Evolutionary conservation across 2,113 vertebrate genomes (phyloP), one percentile per base, ranked within the genome.

Genomic region (Coptodon rendalli): DNA sequence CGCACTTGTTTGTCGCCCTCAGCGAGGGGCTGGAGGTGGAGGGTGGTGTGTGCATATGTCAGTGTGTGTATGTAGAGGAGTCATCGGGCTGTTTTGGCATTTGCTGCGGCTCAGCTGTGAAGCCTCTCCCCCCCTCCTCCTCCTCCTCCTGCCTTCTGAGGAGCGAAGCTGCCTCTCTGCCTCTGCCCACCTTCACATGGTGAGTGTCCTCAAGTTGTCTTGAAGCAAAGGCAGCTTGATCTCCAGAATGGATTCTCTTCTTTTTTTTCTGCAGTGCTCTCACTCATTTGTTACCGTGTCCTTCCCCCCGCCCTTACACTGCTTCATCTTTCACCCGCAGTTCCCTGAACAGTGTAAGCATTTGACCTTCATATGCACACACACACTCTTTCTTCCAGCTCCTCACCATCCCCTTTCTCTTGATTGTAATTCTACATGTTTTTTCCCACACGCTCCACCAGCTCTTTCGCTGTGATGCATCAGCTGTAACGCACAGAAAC

Each of bases 191-290:
- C 87, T 94, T 88, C 95, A 82, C 90, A 97, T 95, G 97, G 98
- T 98, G 97, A 98, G 98, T 98, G 94, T 93, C 90, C 86, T 95
- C 95, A 83, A 96, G 91, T 91, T 95, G 95, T 91, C 87, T 90
- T 89, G 66, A 85, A 91, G 93, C 87, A 19, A 88, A 86, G 84
- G 83, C 87, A 68, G 85, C 91, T 91, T 87, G 87, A 83, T 85
- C 89, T 81, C 78, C 63, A 24, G 34, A 66, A 82, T 14, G 40
- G 87, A 61, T 78, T 78, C 24, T 96, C 94, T 96, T 59, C 11
- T 31, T 95, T 78, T 90, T 92, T 91, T 97, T 95, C 96, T 96
- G 97, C 98, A 97, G 96, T 96, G 95, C 86, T 86, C 85, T 93
- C 91, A 95, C 90, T 86, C 86, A 83, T 90, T 81, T 87, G 57